Evolutionary conservation across 2,113 vertebrate species (phyloP).

Genomic region (Sitta europaea): DNA sequence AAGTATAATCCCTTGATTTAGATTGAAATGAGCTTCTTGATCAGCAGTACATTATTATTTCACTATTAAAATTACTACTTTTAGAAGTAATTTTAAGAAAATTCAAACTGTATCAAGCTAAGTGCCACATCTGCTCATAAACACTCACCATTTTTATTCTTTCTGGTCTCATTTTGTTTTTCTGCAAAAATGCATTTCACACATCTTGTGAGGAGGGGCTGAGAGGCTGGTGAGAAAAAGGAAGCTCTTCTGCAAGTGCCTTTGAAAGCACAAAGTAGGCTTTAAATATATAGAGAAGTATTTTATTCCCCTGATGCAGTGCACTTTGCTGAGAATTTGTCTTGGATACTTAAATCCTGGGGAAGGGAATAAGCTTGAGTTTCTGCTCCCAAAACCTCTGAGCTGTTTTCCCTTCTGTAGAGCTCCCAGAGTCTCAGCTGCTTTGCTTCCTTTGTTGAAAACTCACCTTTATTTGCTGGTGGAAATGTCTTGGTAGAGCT

Average conservation of each 20-base stretch:
- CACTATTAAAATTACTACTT: background rate
- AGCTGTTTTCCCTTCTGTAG: accelerated
- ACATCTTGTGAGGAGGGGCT: background rate
- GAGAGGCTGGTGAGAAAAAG: background rate
- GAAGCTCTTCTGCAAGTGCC: background rate
- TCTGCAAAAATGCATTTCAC: background rate
- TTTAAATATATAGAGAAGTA: background rate
- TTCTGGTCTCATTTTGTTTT: background rate
- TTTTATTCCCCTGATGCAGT: background rate
- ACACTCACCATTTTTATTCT: background rate
- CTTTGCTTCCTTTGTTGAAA: background rate
- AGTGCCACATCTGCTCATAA: background rate
- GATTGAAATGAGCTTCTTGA: background rate
- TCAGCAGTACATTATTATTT: background rate
- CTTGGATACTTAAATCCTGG: background rate
- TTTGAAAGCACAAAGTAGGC: background rate
- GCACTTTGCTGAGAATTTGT: background rate
- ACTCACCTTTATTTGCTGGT: background rate
- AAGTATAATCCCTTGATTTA: background rate
- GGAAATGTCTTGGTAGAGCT: background rate
- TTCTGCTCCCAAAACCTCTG: background rate
- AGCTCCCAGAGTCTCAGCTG: background rate
- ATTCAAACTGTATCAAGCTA: background rate
- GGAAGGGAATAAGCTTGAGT: background rate
- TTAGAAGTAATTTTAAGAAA: background rate